Base-by-base conservation (phyloP, 2,113 vertebrate genomes). In the Meriones unguiculatus region DNA sequence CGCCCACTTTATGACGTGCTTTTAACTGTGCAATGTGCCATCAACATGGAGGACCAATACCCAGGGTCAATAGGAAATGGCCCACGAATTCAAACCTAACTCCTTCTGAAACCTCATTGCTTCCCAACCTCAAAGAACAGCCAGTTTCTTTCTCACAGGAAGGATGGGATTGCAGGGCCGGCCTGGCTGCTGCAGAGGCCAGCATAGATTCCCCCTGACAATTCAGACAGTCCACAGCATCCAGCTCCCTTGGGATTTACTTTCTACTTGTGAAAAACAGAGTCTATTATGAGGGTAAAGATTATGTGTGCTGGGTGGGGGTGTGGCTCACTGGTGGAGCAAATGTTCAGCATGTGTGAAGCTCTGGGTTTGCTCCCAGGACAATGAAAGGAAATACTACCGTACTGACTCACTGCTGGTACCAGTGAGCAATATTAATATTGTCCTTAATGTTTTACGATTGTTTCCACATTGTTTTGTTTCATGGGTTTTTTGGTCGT, bases 181-280 rank as follows among this genome's bases (percentile, higher is more conserved):
- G 64, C 7, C 1, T 8, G 57, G 8, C 57, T 38, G 5, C 41
- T 7, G 15, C 9, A 1, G 3, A 1, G 7, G 18, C 57, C 13
- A 14, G 62, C 15, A 15, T 1, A 24, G 14, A 3, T 5, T 69
- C 64, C 38, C n/a, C 41, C 22, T 15, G 14, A 84, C 32, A 24
- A 25, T 41, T 62, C 20, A 28, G 57, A 64, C 52, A 52, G 3
- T 6, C n/a, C 25, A 3, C 0, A 25, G 32, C 75, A 9, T 30
- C 30, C 10, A 5, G 38, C 38, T 50, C 4, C 28, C 59, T 15
- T 13, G 30, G n/a, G 24, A n/a, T 62, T 62, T 50, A 30, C 7
- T 30, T 81, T 46, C 17, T 8, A 0, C 57, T 65, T 80, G 62
- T 62, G 77, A 24, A 89, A 38, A 24, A 2, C 0, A 46, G 12